Conservation (phyloP, 2,113 vertebrate species). For the Arothron firmamentum region DNA sequence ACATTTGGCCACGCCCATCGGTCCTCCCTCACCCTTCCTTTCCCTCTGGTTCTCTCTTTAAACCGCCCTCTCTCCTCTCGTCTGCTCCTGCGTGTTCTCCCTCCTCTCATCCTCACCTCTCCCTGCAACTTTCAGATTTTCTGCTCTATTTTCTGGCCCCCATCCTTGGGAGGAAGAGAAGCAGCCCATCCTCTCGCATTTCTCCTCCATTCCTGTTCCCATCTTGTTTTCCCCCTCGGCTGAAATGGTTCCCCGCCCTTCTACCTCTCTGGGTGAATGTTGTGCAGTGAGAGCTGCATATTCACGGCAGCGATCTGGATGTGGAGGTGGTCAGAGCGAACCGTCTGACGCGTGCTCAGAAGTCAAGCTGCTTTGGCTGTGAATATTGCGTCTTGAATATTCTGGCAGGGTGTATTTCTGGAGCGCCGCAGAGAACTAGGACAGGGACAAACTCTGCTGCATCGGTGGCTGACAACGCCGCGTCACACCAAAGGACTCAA, state of each 20-base stretch:
- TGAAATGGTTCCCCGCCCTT: constrained; percentile 14
- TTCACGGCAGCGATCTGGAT: neutral
- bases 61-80: neutral
- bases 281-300: neutral
- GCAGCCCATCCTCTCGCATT: constrained; percentile 11
- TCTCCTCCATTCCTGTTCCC: neutral
- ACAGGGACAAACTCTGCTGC: neutral
- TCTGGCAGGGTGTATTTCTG: neutral
- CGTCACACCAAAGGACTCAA: neutral
- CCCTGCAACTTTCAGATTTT: constrained; percentile 12
- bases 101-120: constrained; percentile 7
- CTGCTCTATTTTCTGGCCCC: constrained; percentile 32
- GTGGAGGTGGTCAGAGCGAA: neutral
- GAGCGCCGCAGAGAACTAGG: neutral
- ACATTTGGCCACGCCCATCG: neutral
- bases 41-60: neutral
- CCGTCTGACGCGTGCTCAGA: neutral
- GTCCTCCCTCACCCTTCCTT: neutral
- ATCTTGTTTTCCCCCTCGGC: constrained; percentile 2
- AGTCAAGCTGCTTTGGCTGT: neutral
- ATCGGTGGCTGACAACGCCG: neutral
- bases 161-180: neutral
- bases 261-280: constrained; percentile 11
- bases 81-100: constrained; percentile 4
- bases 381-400: neutral